Evolutionary conservation across 2,113 vertebrate species (phyloP), one percentile per base, ranked within the genome.

Genomic region (Triplophysa dalaica): DNA sequence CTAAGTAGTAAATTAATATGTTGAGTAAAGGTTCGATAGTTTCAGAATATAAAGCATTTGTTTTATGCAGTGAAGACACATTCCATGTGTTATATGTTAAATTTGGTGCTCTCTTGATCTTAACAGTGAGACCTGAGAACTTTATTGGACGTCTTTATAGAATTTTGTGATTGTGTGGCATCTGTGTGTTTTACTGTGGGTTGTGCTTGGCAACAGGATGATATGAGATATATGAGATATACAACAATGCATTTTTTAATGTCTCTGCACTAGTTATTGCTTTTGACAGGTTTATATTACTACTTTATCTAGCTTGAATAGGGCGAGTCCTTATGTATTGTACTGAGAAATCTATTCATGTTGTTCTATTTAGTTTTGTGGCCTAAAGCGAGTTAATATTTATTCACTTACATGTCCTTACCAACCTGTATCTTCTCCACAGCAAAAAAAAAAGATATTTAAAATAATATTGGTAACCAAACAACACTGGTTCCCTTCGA

Each of bases 141-240:
- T 91, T 88, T 76, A 78, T 68, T 62, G 14, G 64, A 33, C n/a
- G 17, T 80, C 74, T 22, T 81, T 75, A 67, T 75, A 82, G 86
- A 88, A 89, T 85, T 86, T 61, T 38, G 83, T 88, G 91, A 92
- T 92, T 91, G 88, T 81, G 80, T 79, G 85, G 78, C 87, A 86
- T 78, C 83, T 90, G 84, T 84, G 86, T 88, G 84, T 70, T 50
- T 67, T 68, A 16, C 9, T 54, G 33, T 77, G 61, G 72, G 14
- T 56, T 58, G 8, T 24, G 45, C 45, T 29, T 70, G 61, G 76
- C 70, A 67, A 70, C 54, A 41, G 56, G 41, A 75, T 72, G 75
- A 81, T 13, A 11, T 63, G 22, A 66, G 70, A 41, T 67, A 26
- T 16, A 74, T 16, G 22, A 66, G 70, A 41, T 67, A 26, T 16